Percentiles rank a stretch among this genome's conserved stretches.
Evolutionary conservation across 2,797 vertebrate genomes (phyloP).

Genomic region (Anableps anableps): DNA sequence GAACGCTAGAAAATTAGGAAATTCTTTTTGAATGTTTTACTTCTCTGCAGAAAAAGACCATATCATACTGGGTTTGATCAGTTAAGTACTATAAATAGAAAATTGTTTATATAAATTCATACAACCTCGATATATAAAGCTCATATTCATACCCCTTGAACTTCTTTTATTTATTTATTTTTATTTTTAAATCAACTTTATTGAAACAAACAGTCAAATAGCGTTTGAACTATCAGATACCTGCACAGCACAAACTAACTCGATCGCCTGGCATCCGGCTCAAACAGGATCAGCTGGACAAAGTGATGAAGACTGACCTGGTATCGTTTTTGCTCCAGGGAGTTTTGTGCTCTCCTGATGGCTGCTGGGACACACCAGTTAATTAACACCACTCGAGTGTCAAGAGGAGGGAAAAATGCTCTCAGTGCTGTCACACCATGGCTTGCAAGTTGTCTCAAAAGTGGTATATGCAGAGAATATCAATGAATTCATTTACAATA

Average conservation of each 20-base stretch:
- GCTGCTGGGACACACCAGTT: slow-evolving; percentile 54
- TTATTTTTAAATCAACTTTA: not conserved
- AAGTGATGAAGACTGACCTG: slow-evolving; percentile 45
- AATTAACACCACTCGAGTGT: slow-evolving; percentile 72
- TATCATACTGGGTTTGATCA: not conserved
- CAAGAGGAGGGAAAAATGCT: slow-evolving; percentile 47
- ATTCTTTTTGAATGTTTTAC: not conserved
- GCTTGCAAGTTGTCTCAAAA: slow-evolving; percentile 33
- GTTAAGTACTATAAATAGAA: not conserved
- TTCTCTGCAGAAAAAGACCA: not conserved
- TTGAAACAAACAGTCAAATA: not conserved
- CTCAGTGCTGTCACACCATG: slow-evolving; percentile 39
- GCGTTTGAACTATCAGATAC: not conserved
- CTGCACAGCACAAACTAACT: not conserved
- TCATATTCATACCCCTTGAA: not conserved
- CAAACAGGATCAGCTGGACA: slow-evolving; percentile 27
- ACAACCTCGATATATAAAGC: not conserved
- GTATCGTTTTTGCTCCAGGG: slow-evolving; percentile 15
- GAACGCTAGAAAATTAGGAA: not conserved
- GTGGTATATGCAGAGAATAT: slow-evolving; percentile 39
- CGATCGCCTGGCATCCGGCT: slow-evolving; percentile 5
- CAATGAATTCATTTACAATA: slow-evolving; percentile 27
- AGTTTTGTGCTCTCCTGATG: slow-evolving; percentile 44
- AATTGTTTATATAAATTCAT: not conserved
- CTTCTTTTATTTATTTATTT: not conserved